Conservation (phyloP, 1,140 invertebrate species). For the Drosophila kurseongensis region DNA sequence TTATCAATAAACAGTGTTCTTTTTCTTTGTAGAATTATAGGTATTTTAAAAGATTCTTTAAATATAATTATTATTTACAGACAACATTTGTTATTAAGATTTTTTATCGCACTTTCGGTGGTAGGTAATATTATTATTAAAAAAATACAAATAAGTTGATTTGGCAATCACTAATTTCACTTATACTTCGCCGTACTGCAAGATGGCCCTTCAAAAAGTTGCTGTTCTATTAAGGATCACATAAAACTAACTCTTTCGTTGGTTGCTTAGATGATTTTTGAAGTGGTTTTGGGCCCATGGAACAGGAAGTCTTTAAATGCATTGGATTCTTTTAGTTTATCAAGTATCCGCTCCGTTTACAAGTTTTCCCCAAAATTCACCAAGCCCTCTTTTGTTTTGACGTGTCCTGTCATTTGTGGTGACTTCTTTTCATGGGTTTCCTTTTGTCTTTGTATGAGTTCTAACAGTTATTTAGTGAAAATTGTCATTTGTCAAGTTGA, state of each 20-base stretch:
- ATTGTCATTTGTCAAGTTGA: constrained; percentile 72
- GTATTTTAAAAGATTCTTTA: no score
- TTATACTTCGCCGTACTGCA: neutral
- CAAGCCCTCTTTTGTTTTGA: constrained; percentile 41
- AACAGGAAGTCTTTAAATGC: constrained; percentile 9
- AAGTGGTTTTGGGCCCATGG: constrained; percentile 2
- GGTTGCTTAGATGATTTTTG: constrained; percentile 31
- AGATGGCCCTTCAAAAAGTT: neutral
- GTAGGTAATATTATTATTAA: no score
- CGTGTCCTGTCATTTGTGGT: constrained; percentile 39
- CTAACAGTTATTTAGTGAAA: constrained; percentile 44
- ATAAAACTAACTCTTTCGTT: constrained; percentile 6
- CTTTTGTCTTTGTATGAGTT: constrained; percentile 33
- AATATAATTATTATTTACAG: no score
- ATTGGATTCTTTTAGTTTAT: constrained; percentile 22
- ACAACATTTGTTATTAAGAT: no score
- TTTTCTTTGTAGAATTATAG: no score
- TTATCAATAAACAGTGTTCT: no score
- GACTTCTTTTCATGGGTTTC: constrained; percentile 30
- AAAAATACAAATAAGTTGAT: no score
- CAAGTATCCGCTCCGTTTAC: constrained; percentile 38
- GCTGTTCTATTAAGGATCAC: constrained; percentile 15
- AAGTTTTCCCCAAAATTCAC: constrained; percentile 17
- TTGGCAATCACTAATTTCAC: neutral
- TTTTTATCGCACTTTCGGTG: no score